Conservation (phyloP, 2,888 invertebrate genomes). For the Mythimna ferrago region DNA sequence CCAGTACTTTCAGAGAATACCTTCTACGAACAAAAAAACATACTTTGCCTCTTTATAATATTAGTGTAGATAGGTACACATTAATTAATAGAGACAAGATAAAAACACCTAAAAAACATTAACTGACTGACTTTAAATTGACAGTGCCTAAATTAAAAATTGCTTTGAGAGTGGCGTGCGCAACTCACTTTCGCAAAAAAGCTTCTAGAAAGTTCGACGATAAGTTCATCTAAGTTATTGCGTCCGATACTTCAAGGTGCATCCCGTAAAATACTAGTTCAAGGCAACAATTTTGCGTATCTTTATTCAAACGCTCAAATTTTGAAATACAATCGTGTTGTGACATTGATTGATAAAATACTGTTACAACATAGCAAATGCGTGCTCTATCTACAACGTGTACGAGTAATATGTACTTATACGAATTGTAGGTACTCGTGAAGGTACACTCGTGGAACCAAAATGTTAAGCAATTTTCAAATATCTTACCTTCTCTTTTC, state of each 20-base stretch:
- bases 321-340: constrained; percentile 34
- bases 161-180: neutral
- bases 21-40: too few relatives aligned
- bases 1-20: too few relatives aligned
- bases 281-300: constrained; percentile 40
- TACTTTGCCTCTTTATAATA: too few relatives aligned
- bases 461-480: neutral
- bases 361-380: constrained; percentile 24
- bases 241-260: neutral
- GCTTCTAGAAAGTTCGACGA: neutral
- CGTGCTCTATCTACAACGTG: constrained; percentile 39
- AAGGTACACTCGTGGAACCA: neutral
- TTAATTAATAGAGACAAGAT: too few relatives aligned
- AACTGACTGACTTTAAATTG: too few relatives aligned
- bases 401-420: too few relatives aligned
- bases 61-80: too few relatives aligned
- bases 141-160: too few relatives aligned
- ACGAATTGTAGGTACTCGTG: neutral
- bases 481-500: neutral
- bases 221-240: constrained; percentile 13
- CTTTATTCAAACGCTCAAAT: constrained; percentile 25
- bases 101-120: too few relatives aligned
- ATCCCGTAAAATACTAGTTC: constrained; percentile 17
- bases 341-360: constrained; percentile 33
- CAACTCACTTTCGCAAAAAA: constrained; percentile 9